These are phyloP conservation scores for Propithecus perrieri DNA, from an alignment of 2,797 vertebrate genomes.

Conservation along the genomic window DNA sequence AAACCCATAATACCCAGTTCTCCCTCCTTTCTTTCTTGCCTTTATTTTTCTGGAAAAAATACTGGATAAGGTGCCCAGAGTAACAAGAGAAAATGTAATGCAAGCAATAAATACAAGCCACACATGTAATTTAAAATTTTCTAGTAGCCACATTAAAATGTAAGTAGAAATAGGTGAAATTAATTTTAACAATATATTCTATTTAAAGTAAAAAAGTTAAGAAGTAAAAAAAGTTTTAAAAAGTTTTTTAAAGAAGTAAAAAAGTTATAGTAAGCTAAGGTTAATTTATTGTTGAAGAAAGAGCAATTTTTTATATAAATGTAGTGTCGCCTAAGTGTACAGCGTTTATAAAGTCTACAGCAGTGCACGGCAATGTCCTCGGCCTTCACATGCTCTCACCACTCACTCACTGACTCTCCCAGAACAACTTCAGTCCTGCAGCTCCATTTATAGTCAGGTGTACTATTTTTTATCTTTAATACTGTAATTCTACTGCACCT, in stretches of 20 bases:
- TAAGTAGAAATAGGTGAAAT: not conserved
- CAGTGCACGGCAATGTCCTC: not conserved
- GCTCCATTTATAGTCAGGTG: not conserved
- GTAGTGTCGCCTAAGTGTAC: not conserved
- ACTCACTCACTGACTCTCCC: not conserved
- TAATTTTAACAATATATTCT: constrained; percentile 19
- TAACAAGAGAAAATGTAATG: constrained; percentile 1
- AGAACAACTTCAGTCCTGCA: not conserved
- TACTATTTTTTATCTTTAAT: not conserved
- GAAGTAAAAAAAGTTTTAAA: not conserved
- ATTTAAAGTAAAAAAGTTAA: not conserved
- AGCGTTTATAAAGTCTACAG: not conserved
- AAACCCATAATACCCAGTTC: not conserved
- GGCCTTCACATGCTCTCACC: not conserved
- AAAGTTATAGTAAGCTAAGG: not conserved
- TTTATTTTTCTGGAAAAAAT: constrained; percentile 9
- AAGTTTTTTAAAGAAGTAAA: not conserved
- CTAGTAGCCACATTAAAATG: not conserved
- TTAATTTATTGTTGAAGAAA: not conserved
- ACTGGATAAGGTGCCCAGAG: not conserved
- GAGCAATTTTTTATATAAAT: not conserved
- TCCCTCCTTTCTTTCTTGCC: not conserved
- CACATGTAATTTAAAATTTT: not conserved
- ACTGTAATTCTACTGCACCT: not conserved
- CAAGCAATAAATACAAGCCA: constrained; percentile 1